A percentile compares a stretch with the other conserved stretches of the same genome.
Evolutionary conservation across 2,888 invertebrate species (phyloP).

Genomic region (Acanthosepion lycidas): DNA sequence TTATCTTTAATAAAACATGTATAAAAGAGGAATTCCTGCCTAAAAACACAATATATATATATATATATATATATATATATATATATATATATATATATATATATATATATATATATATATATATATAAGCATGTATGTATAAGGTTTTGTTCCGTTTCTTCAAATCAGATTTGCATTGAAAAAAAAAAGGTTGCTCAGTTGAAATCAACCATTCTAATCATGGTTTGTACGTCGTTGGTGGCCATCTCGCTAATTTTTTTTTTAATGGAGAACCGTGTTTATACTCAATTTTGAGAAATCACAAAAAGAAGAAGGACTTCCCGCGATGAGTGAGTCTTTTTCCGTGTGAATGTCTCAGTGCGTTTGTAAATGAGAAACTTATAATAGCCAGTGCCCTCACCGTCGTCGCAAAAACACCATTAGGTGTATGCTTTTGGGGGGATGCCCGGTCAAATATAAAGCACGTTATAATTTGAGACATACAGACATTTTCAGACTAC

Average conservation of each 20-base stretch:
- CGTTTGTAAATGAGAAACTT: not conserved
- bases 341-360: not conserved
- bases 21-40: no score
- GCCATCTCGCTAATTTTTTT: not conserved
- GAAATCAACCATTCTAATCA: not conserved
- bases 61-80: not conserved
- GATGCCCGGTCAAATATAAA: no score
- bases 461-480: no score
- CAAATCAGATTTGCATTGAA: no score
- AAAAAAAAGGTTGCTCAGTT: not conserved
- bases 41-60: not conserved
- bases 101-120: not conserved
- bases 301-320: not conserved
- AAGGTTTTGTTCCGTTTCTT: no score
- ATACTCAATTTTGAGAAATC: not conserved
- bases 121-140: not conserved
- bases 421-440: no score
- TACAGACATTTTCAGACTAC: no score
- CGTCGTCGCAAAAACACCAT: no score
- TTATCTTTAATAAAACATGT: no score
- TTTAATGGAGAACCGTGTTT: not conserved
- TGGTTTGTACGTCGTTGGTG: not conserved
- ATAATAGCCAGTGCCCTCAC: no score
- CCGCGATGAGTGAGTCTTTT: not conserved
- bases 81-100: not conserved